A percentile compares a stretch with the other conserved stretches of the same genome.
Evolutionary conservation across 2,888 invertebrate species (phyloP).

Genomic region (Chrysolina haemoptera): DNA sequence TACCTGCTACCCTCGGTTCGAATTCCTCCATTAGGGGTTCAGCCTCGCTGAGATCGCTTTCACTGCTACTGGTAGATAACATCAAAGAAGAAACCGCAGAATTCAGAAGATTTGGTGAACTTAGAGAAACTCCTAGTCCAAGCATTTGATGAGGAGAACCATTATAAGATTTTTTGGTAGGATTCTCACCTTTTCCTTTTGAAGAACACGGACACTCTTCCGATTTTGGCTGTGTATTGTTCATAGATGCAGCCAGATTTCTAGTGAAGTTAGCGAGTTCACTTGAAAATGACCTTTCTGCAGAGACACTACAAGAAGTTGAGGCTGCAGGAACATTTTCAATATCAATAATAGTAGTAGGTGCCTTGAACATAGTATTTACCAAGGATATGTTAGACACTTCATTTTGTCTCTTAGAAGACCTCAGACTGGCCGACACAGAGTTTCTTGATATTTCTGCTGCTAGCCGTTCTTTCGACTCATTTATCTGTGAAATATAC

Average conservation of each 20-base stretch:
- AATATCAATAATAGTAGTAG: slow-evolving; percentile 42
- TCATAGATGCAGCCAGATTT: slow-evolving; percentile 44
- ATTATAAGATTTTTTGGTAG: slow-evolving; percentile 28
- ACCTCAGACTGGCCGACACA: slow-evolving; percentile 71
- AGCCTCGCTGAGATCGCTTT: slow-evolving; percentile 74
- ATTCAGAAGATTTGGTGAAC: slow-evolving; percentile 68
- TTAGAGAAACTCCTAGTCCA: slow-evolving; percentile 66
- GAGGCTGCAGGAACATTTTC: slow-evolving; percentile 50
- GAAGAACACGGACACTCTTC: slow-evolving; percentile 53
- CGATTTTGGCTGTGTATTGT: slow-evolving; percentile 36
- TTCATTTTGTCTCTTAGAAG: slow-evolving; percentile 54
- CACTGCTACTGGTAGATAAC: slow-evolving; percentile 67
- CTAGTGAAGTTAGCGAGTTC: slow-evolving; percentile 53
- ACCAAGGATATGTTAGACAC: slow-evolving; percentile 58
- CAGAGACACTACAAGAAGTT: slow-evolving; percentile 53
- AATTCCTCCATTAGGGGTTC: slow-evolving; percentile 77
- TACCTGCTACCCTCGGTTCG: slow-evolving; percentile 68
- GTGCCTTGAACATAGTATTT: slow-evolving; percentile 61
- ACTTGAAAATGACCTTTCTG: slow-evolving; percentile 55
- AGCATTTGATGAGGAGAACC: slow-evolving; percentile 56
- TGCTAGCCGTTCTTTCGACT: slow-evolving; percentile 85
- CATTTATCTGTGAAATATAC: slow-evolving; percentile 85
- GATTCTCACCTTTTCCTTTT: slow-evolving; percentile 47
- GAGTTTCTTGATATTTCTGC: slow-evolving; percentile 81
- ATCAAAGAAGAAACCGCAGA: slow-evolving; percentile 66